These are phyloP conservation scores for Cyanoderma ruficeps DNA, from an alignment of 2,113 vertebrate species.

Conservation along the genomic window DNA sequence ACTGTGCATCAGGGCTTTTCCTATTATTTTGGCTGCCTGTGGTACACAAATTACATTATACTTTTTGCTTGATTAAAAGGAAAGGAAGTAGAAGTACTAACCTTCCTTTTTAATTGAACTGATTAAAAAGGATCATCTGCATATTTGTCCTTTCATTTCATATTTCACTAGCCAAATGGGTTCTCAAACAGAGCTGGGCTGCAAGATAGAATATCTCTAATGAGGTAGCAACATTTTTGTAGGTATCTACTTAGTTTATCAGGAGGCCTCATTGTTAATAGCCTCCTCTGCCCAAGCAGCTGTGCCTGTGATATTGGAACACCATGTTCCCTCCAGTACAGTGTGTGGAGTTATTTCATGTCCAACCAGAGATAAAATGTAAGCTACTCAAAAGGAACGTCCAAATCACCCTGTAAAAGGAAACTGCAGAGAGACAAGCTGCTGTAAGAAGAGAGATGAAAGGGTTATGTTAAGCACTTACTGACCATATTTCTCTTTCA, in stretches of 20 bases:
- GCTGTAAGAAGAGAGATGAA: conserved; percentile 15
- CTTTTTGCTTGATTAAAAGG: conserved; percentile 35
- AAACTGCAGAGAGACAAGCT: conserved; percentile 28
- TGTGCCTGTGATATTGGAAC: conserved; percentile 66
- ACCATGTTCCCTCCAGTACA: conserved; percentile 70
- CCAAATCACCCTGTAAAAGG: conserved; percentile 55
- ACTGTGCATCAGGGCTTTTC: neutral
- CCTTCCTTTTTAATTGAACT: conserved; percentile 33
- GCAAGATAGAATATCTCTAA: conserved; percentile 52
- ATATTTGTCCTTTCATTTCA: neutral
- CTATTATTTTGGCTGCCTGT: conserved; percentile 15
- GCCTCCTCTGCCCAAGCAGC: conserved; percentile 55
- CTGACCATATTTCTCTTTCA: conserved; percentile 52
- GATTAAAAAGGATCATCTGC: neutral
- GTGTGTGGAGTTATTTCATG: conserved; percentile 63
- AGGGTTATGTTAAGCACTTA: neutral
- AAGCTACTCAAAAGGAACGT: conserved; percentile 62
- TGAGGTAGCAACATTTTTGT: conserved; percentile 47
- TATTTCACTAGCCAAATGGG: neutral
- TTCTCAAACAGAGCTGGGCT: neutral
- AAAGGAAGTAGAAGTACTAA: conserved; percentile 15
- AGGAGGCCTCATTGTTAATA: conserved; percentile 65
- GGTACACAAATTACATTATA: neutral
- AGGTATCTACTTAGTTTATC: conserved; percentile 62
- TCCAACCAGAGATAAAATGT: conserved; percentile 67